phyloP scores from a whole-genome alignment of 2,888 invertebrate genomes.

The Lissocephala sabroskyi region DNA sequence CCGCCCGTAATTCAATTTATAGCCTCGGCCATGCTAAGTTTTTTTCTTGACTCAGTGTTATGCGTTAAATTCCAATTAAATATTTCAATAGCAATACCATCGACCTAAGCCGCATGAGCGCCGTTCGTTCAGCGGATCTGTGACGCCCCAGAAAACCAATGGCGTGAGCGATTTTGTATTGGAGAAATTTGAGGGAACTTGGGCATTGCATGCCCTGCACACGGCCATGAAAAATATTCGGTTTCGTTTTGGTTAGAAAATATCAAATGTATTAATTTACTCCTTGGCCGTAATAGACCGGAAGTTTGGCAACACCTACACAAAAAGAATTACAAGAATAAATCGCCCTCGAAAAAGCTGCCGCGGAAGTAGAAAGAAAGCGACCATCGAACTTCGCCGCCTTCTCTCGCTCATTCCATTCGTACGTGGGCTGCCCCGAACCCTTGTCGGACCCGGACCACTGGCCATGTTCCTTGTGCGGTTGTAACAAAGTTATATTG shows the following conservation, averaged over 20 bases:
- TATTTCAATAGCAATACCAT: slow-evolving; percentile 53
- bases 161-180: no score
- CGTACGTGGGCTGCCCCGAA: background rate
- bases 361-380: slow-evolving; percentile 7
- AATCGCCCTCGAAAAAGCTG: background rate
- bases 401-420: slow-evolving; percentile 35
- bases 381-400: slow-evolving; percentile 14
- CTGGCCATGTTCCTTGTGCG: slow-evolving; percentile 54
- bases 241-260: slow-evolving; percentile 33
- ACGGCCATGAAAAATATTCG: slow-evolving; percentile 22
- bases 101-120: slow-evolving; percentile 6
- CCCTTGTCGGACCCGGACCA: background rate
- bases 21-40: slow-evolving; percentile 37
- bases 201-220: slow-evolving; percentile 27
- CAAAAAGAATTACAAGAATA: slow-evolving; percentile 29
- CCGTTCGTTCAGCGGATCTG: background rate
- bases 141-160: background rate
- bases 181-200: background rate
- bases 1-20: slow-evolving; percentile 53
- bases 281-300: slow-evolving; percentile 44
- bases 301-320: slow-evolving; percentile 64
- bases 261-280: slow-evolving; percentile 62
- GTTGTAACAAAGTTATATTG: slow-evolving; percentile 64
- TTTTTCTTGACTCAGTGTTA: slow-evolving; percentile 56
- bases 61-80: slow-evolving; percentile 63